Percentiles rank a stretch among this genome's conserved stretches.
Evolutionary conservation across 2,797 vertebrate species (phyloP).

Genomic region (Aulostomus chinensis): DNA sequence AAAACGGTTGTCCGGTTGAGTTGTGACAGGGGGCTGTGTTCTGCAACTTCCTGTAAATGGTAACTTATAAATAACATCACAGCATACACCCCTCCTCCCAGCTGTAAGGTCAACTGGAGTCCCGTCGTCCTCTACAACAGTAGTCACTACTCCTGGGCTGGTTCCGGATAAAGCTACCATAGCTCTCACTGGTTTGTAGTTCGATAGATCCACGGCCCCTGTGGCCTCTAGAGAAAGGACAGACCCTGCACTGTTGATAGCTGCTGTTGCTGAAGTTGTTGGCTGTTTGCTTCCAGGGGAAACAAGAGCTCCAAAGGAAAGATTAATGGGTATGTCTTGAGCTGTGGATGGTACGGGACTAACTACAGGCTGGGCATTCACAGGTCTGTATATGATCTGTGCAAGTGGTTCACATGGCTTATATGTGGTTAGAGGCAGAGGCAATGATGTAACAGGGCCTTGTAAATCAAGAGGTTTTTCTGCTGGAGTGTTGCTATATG

Average conservation of each 20-base stretch:
- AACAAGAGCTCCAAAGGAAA: slow-evolving; percentile 84
- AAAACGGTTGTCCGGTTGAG: slow-evolving; percentile 90
- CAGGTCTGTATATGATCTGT: slow-evolving; percentile 83
- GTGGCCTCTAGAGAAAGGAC: slow-evolving; percentile 79
- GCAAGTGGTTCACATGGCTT: slow-evolving; percentile 86
- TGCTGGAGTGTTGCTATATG: slow-evolving; percentile 78
- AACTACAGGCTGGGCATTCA: slow-evolving; percentile 69
- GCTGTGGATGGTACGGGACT: slow-evolving; percentile 38
- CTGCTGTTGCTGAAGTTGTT: slow-evolving; percentile 68
- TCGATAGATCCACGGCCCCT: slow-evolving; percentile 93
- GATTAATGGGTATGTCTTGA: slow-evolving; percentile 88
- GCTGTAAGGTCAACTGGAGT: slow-evolving; percentile 95
- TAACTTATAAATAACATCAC: slow-evolving; percentile 95
- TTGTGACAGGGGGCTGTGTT: slow-evolving; percentile 85
- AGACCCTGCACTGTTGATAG: slow-evolving; percentile 79
- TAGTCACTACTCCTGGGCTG: slow-evolving; percentile 85
- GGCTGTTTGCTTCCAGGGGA: slow-evolving; percentile 77
- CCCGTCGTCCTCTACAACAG: slow-evolving; percentile 92
- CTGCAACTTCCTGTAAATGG: slow-evolving; percentile 95
- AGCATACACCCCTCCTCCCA: slow-evolving; percentile 92
- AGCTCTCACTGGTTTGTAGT: slow-evolving; percentile 88
- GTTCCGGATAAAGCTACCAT: slow-evolving; percentile 88
- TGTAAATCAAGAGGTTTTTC: slow-evolving; percentile 87
- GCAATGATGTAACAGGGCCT: slow-evolving; percentile 79
- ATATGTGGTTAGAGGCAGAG: slow-evolving; percentile 88